phyloP scores from a whole-genome alignment of 2,797 vertebrate genomes.

The Artibeus lituratus region DNA sequence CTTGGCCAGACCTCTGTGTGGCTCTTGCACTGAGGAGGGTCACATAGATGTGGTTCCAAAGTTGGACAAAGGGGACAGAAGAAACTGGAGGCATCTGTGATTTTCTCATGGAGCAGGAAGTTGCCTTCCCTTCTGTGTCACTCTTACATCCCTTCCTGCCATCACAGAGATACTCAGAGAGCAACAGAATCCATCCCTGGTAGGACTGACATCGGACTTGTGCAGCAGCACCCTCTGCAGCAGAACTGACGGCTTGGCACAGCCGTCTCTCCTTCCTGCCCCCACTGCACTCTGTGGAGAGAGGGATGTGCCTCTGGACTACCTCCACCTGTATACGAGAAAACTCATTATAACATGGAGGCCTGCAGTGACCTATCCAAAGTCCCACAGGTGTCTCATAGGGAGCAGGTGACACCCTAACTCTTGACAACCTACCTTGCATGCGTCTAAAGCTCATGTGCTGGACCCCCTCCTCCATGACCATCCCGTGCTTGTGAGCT shows the following conservation, averaged over 20 bases:
- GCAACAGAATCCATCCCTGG: background rate
- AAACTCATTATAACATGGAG: too few species aligned
- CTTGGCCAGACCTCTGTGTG: background rate
- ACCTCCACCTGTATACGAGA: background rate
- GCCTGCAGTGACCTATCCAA: background rate
- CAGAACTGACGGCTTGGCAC: fast-evolving
- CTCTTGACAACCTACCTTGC: background rate
- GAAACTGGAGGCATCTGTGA: background rate
- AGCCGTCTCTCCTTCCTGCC: background rate
- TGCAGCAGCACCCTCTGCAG: background rate
- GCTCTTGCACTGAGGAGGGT: background rate
- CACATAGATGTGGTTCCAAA: background rate
- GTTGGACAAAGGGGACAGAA: background rate
- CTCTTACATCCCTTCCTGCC: background rate
- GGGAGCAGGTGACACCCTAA: background rate
- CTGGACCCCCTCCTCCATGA: background rate
- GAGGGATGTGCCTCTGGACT: too few species aligned
- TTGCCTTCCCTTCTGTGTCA: background rate
- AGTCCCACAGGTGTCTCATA: background rate
- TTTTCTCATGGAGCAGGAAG: background rate
- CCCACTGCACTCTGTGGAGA: fast-evolving
- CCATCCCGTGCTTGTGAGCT: background rate
- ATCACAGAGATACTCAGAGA: background rate
- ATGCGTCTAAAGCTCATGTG: background rate
- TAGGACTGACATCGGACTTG: background rate